These are phyloP conservation scores for Piezodorus guildinii DNA, from an alignment of 1,140 invertebrate genomes.

Conservation along the genomic window DNA sequence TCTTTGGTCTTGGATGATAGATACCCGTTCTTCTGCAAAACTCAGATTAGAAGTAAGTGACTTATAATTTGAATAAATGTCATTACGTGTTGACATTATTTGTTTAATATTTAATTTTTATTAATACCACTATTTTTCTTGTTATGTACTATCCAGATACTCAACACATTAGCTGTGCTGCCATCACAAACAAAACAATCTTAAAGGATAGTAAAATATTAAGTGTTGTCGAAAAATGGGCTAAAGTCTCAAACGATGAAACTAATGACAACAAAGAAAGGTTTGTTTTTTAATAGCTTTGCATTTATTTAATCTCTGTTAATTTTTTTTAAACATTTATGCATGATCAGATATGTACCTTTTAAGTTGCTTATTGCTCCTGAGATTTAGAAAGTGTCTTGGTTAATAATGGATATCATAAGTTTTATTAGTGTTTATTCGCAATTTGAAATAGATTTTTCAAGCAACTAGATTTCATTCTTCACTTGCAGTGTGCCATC, in stretches of 20 bases:
- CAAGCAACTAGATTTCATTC: no score
- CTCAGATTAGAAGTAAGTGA: constrained; percentile 42
- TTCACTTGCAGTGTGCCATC: no score
- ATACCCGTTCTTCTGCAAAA: constrained; percentile 39
- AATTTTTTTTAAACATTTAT: constrained; percentile 1
- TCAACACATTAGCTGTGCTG: constrained; percentile 67
- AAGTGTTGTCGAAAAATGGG: constrained; percentile 71
- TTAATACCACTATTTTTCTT: not conserved
- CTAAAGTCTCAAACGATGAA: constrained; percentile 29
- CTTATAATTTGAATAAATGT: constrained; percentile 2
- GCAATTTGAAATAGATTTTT: no score
- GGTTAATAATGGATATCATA: no score
- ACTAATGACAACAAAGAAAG: constrained; percentile 23
- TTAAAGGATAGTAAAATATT: constrained; percentile 82
- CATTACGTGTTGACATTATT: constrained; percentile 14
- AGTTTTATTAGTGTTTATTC: no score
- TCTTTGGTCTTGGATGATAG: constrained; percentile 84
- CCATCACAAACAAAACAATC: constrained; percentile 90
- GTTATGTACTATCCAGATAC: constrained; percentile 46
- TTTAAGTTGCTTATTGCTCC: no score
- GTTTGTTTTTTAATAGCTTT: constrained; percentile 30
- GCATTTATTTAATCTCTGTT: constrained; percentile 15
- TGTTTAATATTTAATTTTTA: not conserved
- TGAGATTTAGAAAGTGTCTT: no score
- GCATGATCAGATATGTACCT: no score